Evolutionary conservation across 2,888 invertebrate species (phyloP), one percentile per base, ranked within the genome.

Genomic region (Pristionchus maxplancki): DNA sequence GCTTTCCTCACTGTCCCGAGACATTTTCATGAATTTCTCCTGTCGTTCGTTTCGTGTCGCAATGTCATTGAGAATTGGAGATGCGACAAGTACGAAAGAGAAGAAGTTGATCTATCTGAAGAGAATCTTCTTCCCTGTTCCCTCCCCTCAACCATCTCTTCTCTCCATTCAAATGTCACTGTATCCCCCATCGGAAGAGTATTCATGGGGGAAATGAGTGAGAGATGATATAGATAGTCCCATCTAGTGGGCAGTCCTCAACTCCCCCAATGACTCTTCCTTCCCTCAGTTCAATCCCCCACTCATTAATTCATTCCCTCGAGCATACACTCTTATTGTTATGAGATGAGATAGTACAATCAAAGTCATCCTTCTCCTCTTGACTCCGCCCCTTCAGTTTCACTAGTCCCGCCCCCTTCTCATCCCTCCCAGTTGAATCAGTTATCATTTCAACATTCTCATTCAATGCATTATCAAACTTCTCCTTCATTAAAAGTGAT

Each of bases 321-420:
- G 67, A 67, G 67, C 31, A 17, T 67, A 15, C 5, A 34, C 34
- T 31, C 15, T 67, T 67, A 34, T 67, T 67, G 67, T 34, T 34
- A 67, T 58, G 67, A 4, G 67, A 67, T 58, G 67, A 4, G 67
- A 67, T 67, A 67, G 67, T 67, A 67, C 67, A 67, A 67, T 67
- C 8, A 67, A 13, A 67, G 31, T 67, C 67, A 67, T 67, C 28
- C 58, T 58, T 67, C 67, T 67, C 8, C 67, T 34, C 67, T 67
- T 67, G 67, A 67, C 67, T 67, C 67, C 67, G 67, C 67, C 67
- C 31, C 67, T 67, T 67, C 67, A 67, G 67, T 67, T 67, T 67
- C 67, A 67, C 67, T 34, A 31, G 31, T 24, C 67, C 67, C 67
- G 67, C 67, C 67, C 34, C 15, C 20, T 64, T 24, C 58, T 17